Evolutionary conservation across 2,113 vertebrate species (phyloP).

Genomic region (Ceuthmochares aereus): DNA sequence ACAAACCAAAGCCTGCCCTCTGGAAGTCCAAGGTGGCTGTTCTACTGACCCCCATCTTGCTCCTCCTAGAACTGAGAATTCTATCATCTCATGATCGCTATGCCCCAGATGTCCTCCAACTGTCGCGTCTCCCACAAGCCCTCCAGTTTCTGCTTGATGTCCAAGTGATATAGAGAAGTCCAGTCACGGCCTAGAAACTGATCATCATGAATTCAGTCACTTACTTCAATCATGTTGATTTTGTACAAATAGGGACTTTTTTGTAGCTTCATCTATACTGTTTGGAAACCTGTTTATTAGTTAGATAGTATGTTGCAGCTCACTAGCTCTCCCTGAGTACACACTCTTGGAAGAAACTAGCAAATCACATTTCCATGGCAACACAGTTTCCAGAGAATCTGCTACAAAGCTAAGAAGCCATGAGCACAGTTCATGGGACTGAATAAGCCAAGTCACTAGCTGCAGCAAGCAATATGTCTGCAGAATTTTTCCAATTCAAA

Average conservation of each 20-base stretch:
- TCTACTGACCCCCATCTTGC: too few species aligned
- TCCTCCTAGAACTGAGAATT: too few species aligned
- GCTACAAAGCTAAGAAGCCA: neutral
- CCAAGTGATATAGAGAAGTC: neutral
- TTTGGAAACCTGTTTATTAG: neutral
- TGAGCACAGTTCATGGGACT: neutral
- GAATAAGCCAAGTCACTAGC: neutral
- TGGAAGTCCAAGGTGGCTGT: too few species aligned
- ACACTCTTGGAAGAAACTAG: neutral
- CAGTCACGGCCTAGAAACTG: neutral
- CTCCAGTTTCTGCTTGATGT: neutral
- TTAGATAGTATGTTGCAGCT: neutral
- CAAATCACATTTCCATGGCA: slow-evolving; percentile 43
- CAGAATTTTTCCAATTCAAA: neutral
- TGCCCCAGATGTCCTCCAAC: too few species aligned
- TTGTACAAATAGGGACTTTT: neutral
- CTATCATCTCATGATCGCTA: too few species aligned
- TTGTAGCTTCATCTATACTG: neutral
- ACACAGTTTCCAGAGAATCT: neutral
- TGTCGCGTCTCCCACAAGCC: too few species aligned
- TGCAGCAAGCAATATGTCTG: neutral
- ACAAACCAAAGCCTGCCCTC: too few species aligned
- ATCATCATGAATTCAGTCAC: neutral
- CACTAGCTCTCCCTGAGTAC: neutral
- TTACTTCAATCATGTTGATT: neutral